phyloP scores from a whole-genome alignment of 1,140 invertebrate genomes.

The Callitettix versicolor region DNA sequence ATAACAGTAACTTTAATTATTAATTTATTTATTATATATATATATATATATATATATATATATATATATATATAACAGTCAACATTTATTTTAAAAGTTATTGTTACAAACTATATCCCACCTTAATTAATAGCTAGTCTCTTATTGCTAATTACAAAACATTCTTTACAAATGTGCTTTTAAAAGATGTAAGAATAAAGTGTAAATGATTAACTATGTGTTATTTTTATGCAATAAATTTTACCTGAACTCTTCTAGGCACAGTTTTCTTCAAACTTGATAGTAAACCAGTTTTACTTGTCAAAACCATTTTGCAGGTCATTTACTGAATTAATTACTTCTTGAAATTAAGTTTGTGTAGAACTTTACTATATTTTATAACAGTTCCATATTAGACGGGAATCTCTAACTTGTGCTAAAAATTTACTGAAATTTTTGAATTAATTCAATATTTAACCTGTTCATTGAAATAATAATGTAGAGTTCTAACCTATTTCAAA shows the following conservation, averaged over 20 bases:
- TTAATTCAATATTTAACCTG: too few relatives aligned
- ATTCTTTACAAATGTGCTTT: not conserved
- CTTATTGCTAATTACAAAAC: not conserved
- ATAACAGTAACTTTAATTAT: too few relatives aligned
- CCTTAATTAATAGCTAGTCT: not conserved
- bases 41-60: too few relatives aligned
- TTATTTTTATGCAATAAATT: not conserved
- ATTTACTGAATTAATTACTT: too few relatives aligned
- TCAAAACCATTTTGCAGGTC: constrained; percentile 1
- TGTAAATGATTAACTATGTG: not conserved
- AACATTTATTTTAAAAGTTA: not conserved
- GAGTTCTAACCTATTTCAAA: too few relatives aligned
- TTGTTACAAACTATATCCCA: not conserved
- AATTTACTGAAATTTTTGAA: too few relatives aligned
- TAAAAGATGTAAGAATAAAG: not conserved
- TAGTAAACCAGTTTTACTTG: constrained; percentile 7
- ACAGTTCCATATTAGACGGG: too few relatives aligned
- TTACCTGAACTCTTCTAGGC: not conserved
- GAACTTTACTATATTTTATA: too few relatives aligned
- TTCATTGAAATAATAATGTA: too few relatives aligned
- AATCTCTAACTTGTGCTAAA: too few relatives aligned
- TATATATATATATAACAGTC: not conserved
- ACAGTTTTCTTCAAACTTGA: constrained; percentile 1
- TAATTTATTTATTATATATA: too few relatives aligned
- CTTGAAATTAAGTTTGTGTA: too few relatives aligned